These are phyloP conservation scores for Schizopygopsis malacanthus DNA, from an alignment of 2,797 vertebrate species.

Conservation along the genomic window DNA sequence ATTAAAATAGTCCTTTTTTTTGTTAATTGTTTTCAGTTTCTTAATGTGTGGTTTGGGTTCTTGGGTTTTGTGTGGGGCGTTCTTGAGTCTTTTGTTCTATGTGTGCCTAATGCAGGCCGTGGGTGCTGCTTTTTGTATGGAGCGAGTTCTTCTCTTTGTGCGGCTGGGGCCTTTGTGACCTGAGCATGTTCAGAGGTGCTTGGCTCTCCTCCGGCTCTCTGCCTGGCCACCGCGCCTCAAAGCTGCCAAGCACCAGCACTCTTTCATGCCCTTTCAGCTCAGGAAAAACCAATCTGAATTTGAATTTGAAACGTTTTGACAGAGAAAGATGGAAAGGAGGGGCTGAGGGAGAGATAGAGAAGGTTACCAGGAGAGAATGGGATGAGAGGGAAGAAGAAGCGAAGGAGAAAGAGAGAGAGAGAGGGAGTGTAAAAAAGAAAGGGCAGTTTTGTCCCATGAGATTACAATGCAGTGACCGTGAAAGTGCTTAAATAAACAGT, in stretches of 20 bases:
- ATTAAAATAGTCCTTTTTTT: not conserved
- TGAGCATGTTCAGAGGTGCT: slow-evolving; percentile 55
- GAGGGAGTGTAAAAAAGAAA: slow-evolving; percentile 65
- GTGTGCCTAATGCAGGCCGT: slow-evolving; percentile 35
- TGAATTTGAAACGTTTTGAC: slow-evolving; percentile 79
- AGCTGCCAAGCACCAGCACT: slow-evolving; percentile 41
- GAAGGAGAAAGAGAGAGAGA: slow-evolving; percentile 21
- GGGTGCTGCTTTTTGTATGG: slow-evolving; percentile 37
- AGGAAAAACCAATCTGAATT: slow-evolving; percentile 62
- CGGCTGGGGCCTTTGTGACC: slow-evolving; percentile 59
- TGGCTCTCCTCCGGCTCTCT: slow-evolving; percentile 42
- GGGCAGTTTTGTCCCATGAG: slow-evolving; percentile 79
- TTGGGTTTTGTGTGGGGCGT: slow-evolving; percentile 18
- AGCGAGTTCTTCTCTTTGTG: slow-evolving; percentile 52
- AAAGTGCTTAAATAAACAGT: slow-evolving; percentile 86
- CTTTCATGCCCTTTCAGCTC: slow-evolving; percentile 48
- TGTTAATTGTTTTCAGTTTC: slow-evolving; percentile 27
- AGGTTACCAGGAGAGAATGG: slow-evolving; percentile 57
- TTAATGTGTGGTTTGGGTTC: slow-evolving; percentile 10
- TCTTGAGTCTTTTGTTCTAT: slow-evolving; percentile 38
- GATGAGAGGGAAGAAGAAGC: slow-evolving; percentile 32
- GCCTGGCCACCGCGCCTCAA: slow-evolving; percentile 44
- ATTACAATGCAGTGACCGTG: slow-evolving; percentile 86
- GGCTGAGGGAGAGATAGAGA: slow-evolving; percentile 62
- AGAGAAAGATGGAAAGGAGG: slow-evolving; percentile 75